Base-by-base conservation (phyloP, 2,113 vertebrate genomes). In the Antennarius striatus region DNA sequence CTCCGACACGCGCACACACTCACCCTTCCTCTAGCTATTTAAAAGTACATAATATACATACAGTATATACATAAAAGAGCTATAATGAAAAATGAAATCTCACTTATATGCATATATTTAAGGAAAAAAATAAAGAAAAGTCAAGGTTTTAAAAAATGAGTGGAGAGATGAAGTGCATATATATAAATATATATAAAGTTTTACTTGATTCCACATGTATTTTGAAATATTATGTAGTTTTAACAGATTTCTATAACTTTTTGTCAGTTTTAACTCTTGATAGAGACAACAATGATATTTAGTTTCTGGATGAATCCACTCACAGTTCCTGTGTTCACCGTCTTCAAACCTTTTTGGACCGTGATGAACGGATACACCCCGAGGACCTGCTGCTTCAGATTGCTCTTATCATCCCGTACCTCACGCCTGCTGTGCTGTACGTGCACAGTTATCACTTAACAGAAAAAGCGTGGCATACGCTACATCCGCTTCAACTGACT, bases 191-290 rank as follows among this genome's bases (percentile, higher is more conserved):
- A 88, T 78, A 73, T 72, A 79, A 74, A 57, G 39, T 83, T 90
- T 87, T 86, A 87, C 82, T 88, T 89, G 79, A 89, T 81, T 82
- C 81, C 78, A 88, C 78, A 80, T 87, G 87, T 90, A 91, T 93
- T 93, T 93, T 92, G 81, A 91, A 91, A 91, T 83, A 88, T 82
- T 86, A 85, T 63, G 85, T 91, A 91, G 90, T 93, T 93, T 93
- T 90, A 92, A 91, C 82, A 90, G 79, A 89, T 91, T 92, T 90
- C 72, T 88, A 90, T 83, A 86, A 81, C 86, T 76, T 84, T 91
- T 90, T 87, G 82, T 87, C 85, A 79, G 81, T 90, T 91, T 87
- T 81, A 89, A 85, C 70, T 83, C 67, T 74, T 74, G 54, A 75
- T 82, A 81, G 69, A 78, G 63, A 66, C 73, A 80, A 77, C 53